These are phyloP conservation scores for Gortyna flavago DNA, from an alignment of 2,888 invertebrate species.

Conservation along the genomic window DNA sequence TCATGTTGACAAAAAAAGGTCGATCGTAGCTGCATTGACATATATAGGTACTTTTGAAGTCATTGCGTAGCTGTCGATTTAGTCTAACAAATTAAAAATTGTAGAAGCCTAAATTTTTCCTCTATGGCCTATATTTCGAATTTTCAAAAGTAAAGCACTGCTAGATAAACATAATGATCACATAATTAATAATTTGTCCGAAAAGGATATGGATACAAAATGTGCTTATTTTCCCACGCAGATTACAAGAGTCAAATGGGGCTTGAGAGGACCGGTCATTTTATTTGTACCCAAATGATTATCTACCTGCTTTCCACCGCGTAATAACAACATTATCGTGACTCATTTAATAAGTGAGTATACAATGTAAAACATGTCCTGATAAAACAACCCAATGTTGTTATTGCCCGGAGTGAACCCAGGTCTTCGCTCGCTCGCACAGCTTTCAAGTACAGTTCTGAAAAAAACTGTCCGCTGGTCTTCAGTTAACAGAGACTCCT, in stretches of 20 bases:
- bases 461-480: not conserved
- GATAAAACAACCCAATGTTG: not conserved
- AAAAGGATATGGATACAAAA: not conserved
- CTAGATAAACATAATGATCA: not conserved
- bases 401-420: not conserved
- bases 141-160: not conserved
- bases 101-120: too few species aligned
- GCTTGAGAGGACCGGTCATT: not conserved
- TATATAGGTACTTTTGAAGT: too few species aligned
- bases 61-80: not conserved
- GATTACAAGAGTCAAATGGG: slow-evolving; percentile 22
- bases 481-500: not conserved
- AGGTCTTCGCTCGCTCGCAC: not conserved
- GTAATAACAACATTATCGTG: not conserved
- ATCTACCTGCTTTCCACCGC: slow-evolving; percentile 6
- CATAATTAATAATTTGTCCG: not conserved
- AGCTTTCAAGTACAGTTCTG: not conserved
- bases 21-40: not conserved
- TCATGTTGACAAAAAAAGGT: not conserved
- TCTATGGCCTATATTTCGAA: not conserved
- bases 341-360: not conserved
- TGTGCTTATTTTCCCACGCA: slow-evolving; percentile 20
- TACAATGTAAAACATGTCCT: not conserved
- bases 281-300: slow-evolving; percentile 2
- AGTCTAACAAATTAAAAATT: not conserved